Conservation (phyloP, 2,888 invertebrate genomes). For the Empis livida region DNA sequence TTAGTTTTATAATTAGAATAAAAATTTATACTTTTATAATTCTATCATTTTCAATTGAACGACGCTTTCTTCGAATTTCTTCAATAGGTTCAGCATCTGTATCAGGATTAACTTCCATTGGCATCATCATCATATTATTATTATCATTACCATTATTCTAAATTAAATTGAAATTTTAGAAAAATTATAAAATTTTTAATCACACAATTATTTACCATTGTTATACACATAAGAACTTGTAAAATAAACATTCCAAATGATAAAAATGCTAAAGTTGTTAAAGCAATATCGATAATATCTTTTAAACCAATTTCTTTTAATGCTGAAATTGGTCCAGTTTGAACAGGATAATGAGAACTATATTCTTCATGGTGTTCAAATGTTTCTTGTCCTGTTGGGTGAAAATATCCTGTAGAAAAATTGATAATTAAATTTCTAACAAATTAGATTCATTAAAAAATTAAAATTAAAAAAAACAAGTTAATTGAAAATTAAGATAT, state of each 20-base stretch:
- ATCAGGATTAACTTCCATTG: conserved; percentile 26
- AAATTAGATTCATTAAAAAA: too few species aligned
- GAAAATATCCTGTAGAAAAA: too few species aligned
- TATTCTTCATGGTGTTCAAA: background rate
- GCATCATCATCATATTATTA: conserved; percentile 33
- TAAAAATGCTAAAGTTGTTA: conserved; percentile 67
- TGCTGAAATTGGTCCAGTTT: background rate
- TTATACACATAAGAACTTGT: conserved; percentile 64
- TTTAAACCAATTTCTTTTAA: background rate
- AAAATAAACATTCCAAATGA: conserved; percentile 70
- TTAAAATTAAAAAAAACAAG: too few species aligned
- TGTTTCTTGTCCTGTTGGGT: background rate
- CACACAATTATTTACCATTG: conserved; percentile 32
- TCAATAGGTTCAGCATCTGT: conserved; percentile 16
- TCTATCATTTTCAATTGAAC: conserved; percentile 10
- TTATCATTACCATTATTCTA: conserved; percentile 18
- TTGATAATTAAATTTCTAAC: too few species aligned
- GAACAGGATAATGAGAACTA: background rate
- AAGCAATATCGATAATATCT: conserved; percentile 52
- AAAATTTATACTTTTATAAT: conserved; percentile 9
- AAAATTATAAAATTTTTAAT: background rate
- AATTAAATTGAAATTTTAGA: background rate
- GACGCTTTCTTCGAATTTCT: conserved; percentile 21
- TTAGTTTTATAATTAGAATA: background rate
- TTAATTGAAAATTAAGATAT: too few species aligned